Evolutionary conservation across 35 echinoderm and acorn worm genomes (phyloP).

Genomic region (Eucidaris tribuloides): DNA sequence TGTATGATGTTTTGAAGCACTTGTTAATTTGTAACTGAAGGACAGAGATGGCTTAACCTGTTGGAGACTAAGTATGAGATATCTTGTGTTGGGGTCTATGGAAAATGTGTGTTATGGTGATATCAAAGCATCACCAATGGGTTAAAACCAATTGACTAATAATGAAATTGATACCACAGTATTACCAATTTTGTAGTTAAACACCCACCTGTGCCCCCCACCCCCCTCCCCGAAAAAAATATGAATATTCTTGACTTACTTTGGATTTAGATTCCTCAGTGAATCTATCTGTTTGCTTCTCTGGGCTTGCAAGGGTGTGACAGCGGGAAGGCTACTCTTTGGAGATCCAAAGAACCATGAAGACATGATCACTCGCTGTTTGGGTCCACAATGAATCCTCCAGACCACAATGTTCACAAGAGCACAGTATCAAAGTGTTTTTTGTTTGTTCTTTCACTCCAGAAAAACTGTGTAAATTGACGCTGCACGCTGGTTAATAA

Average conservation of each 20-base stretch:
- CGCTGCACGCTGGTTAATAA: no score
- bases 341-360: constrained; percentile 17
- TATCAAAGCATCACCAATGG: no score
- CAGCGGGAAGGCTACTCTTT: constrained; percentile 52
- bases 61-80: no score
- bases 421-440: no score
- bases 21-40: neutral
- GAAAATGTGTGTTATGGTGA: no score
- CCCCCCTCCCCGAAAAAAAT: neutral
- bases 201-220: neutral
- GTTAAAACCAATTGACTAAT: neutral
- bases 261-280: constrained; percentile 53
- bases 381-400: neutral
- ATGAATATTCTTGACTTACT: constrained; percentile 28
- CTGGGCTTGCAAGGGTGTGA: constrained; percentile 73
- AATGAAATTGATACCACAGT: neutral
- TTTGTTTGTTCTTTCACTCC: no score
- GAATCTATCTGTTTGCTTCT: constrained; percentile 65
- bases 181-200: neutral
- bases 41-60: no score
- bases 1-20: neutral
- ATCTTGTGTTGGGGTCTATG: no score
- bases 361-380: neutral
- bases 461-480: no score
- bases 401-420: neutral